Conservation (phyloP, 2,797 vertebrate species). For the Oryzias sinensis region DNA sequence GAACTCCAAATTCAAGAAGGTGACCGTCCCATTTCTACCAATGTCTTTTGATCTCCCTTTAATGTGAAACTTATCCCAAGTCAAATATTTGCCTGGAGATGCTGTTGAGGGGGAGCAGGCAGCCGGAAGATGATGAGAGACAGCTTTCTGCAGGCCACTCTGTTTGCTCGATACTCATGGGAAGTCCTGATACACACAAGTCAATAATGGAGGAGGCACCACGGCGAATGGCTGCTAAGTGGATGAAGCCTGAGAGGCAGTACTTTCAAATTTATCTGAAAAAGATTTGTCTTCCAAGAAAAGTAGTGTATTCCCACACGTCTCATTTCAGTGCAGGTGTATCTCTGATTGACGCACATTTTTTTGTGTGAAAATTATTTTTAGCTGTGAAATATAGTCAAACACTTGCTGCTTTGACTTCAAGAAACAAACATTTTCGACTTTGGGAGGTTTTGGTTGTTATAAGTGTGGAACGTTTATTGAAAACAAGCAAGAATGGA, state of each 20-base stretch:
- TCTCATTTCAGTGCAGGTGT: background rate
- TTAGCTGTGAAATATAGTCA: too few species aligned
- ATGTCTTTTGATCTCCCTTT: slow-evolving; percentile 53
- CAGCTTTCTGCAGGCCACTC: slow-evolving; percentile 62
- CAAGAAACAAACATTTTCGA: too few species aligned
- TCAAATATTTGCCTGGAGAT: slow-evolving; percentile 70
- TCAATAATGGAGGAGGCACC: slow-evolving; percentile 60
- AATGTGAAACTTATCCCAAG: slow-evolving; percentile 67
- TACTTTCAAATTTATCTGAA: slow-evolving; percentile 2
- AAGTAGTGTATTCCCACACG: background rate
- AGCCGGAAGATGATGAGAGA: slow-evolving; percentile 56
- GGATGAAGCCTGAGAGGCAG: slow-evolving; percentile 5
- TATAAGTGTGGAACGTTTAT: too few species aligned
- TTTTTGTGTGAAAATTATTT: background rate
- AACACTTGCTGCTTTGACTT: too few species aligned
- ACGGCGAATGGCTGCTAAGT: slow-evolving; percentile 27
- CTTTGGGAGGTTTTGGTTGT: too few species aligned
- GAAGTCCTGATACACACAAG: slow-evolving; percentile 64
- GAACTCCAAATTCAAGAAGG: slow-evolving; percentile 28
- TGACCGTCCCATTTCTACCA: slow-evolving; percentile 35
- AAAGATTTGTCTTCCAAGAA: background rate
- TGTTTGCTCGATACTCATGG: slow-evolving; percentile 68
- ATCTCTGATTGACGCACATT: background rate
- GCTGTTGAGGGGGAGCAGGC: slow-evolving; percentile 65
- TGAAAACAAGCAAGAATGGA: too few species aligned